These are phyloP conservation scores for Pristionchus pacificus DNA, from an alignment of 1,140 invertebrate species.

Conservation along the genomic window DNA sequence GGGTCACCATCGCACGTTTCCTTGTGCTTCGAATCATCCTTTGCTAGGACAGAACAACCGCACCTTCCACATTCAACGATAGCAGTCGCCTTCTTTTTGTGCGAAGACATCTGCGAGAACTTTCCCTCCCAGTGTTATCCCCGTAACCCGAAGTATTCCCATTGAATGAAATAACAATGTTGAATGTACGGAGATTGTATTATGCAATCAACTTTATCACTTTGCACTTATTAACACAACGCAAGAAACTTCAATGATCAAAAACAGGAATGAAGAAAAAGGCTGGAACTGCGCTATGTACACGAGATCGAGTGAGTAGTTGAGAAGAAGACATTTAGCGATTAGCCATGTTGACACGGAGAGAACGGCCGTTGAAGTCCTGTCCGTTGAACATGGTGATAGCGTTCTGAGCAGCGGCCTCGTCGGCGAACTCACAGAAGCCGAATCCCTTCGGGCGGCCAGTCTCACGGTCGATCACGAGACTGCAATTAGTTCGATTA, in stretches of 20 bases:
- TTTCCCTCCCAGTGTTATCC: background rate
- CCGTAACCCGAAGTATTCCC: no score
- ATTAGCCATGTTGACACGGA: slow-evolving; percentile 74
- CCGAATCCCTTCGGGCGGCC: slow-evolving; percentile 99
- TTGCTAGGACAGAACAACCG: slow-evolving; percentile 10
- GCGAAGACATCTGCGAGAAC: background rate
- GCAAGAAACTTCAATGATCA: no score
- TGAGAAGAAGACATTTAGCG: slow-evolving; percentile 30
- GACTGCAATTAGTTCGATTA: slow-evolving; percentile 24
- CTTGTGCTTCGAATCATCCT: slow-evolving; percentile 14
- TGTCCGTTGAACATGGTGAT: slow-evolving; percentile 97
- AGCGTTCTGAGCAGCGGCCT: slow-evolving; percentile 89
- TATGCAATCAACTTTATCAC: no score
- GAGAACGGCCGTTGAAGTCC: slow-evolving; percentile 89
- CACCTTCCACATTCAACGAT: background rate
- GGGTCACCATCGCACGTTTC: slow-evolving; percentile 15
- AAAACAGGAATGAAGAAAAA: no score
- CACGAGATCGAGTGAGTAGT: no score
- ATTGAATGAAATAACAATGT: no score
- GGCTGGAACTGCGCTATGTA: no score
- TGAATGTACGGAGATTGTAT: no score
- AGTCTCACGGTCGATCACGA: slow-evolving; percentile 85
- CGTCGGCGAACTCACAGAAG: slow-evolving; percentile 84
- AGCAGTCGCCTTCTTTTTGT: background rate
- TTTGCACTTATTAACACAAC: no score